Evolutionary conservation across 2,888 invertebrate species (phyloP).

Genomic region (Yponomeuta malinellus): DNA sequence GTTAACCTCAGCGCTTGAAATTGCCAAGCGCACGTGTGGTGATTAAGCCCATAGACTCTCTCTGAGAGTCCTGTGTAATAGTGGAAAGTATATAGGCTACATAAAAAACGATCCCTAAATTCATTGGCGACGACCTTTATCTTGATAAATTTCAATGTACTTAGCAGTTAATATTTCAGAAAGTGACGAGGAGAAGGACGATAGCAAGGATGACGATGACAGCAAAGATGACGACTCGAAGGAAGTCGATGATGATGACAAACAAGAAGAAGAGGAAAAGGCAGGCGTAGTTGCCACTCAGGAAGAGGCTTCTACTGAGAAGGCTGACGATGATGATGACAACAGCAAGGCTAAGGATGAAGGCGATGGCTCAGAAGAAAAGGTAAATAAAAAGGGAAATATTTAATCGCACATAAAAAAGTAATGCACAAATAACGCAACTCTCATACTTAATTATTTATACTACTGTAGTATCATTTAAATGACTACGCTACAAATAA

Average conservation of each 20-base stretch:
- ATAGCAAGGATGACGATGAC: conserved; percentile 27
- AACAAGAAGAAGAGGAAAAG: conserved; percentile 25
- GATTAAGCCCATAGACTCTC: too few species aligned
- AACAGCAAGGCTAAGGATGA: conserved; percentile 34
- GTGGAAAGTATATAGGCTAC: too few species aligned
- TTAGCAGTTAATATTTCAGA: conserved; percentile 34
- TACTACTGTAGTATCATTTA: too few species aligned
- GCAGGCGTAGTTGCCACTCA: conserved; percentile 48
- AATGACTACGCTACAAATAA: too few species aligned
- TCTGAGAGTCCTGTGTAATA: too few species aligned
- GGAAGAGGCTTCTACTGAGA: conserved; percentile 64
- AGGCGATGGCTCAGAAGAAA: neutral
- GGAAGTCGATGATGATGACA: conserved; percentile 20
- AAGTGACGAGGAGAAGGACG: conserved; percentile 49
- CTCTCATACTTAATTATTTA: too few species aligned
- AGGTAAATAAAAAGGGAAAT: neutral
- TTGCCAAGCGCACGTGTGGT: too few species aligned
- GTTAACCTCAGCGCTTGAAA: too few species aligned
- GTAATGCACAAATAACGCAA: too few species aligned
- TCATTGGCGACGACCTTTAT: too few species aligned
- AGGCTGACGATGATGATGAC: conserved; percentile 47
- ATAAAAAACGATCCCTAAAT: too few species aligned
- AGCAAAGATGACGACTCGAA: conserved; percentile 16
- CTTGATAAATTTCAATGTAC: too few species aligned
- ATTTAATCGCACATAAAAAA: neutral